phyloP scores from a whole-genome alignment of 2,888 invertebrate species.

The Dryococelus australis region DNA sequence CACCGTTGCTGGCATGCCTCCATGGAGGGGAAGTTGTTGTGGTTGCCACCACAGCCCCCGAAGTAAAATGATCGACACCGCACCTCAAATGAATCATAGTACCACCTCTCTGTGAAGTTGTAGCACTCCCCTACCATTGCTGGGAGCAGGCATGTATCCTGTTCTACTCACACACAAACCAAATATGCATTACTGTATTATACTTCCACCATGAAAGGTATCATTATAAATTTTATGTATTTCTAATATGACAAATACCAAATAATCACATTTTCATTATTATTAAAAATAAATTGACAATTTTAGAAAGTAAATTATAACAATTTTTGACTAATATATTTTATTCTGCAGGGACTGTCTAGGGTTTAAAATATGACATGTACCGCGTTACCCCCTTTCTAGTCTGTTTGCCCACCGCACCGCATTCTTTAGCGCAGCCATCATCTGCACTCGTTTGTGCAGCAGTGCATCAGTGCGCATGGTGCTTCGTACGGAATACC shows the following conservation, averaged over 20 bases:
- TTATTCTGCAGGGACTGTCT: too few species aligned
- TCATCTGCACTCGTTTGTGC: too few species aligned
- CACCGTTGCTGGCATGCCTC: constrained; percentile 73
- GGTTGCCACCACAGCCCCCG: constrained; percentile 92
- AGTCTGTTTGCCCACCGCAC: too few species aligned
- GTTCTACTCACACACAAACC: constrained; percentile 58
- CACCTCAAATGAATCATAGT: constrained; percentile 78
- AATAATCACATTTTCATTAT: not conserved
- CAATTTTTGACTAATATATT: too few species aligned
- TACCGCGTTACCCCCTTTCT: too few species aligned
- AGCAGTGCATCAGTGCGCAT: too few species aligned
- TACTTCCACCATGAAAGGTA: not conserved
- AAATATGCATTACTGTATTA: not conserved
- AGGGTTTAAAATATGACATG: too few species aligned
- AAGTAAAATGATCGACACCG: constrained; percentile 84
- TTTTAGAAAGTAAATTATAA: too few species aligned
- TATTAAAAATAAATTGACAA: too few species aligned
- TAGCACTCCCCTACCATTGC: constrained; percentile 79
- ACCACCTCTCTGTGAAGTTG: constrained; percentile 79
- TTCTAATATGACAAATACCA: not conserved
- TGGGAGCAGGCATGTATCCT: constrained; percentile 77
- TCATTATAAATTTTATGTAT: not conserved
- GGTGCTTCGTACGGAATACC: too few species aligned
- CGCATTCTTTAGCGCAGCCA: too few species aligned
- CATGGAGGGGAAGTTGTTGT: constrained; percentile 80